Base-by-base conservation (phyloP, 2,888 invertebrate genomes). In the Margaritifera margaritifera region DNA sequence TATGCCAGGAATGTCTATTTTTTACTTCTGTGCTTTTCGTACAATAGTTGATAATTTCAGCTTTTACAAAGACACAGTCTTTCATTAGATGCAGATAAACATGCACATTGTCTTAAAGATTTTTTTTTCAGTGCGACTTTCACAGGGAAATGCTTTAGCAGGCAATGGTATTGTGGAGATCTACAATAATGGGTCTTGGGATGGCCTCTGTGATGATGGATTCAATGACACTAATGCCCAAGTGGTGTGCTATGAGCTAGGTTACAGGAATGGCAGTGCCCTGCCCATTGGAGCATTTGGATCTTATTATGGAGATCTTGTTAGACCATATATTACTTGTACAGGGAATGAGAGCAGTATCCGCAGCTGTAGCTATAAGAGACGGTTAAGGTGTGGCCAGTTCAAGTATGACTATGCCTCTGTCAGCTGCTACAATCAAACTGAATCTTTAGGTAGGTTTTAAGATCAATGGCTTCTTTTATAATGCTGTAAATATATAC, bases 201-300 rank as follows among this genome's bases (percentile, higher is more conserved):
- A 94, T 2, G 92, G 92, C 74, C 92, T 94, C 19, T 95, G 94
- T 87, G 94, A 94, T 81, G 93, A 94, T 79, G 92, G 92, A 74
- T 94, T 94, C 82, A 93, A 92, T n/a, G 88, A 93, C 71, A 90
- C 89, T 24, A 92, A 93, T 80, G 94, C 94, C 1, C 55, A 53
- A 80, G 93, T 94, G 0, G 91, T 93, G 3, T 95, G 95, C 81
- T 92, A 91, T 66, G 94, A 94, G 84, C 86, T 94, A 27, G 94
- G 94, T 18, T 94, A 70, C 31, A 64, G 22, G 5, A 68, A 78
- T 53, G 78, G 79, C 1, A 64, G 59, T 31, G 69, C 27, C 20
- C 62, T 62, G n/a, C 73, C 66, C 54, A 68, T 61, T 51, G 74
- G 70, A 6, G 71, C 69, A 31, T 80, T 71, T 68, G 80, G 80